Evolutionary conservation across 2,888 invertebrate genomes (phyloP).

Genomic region (Oscheius sp.): DNA sequence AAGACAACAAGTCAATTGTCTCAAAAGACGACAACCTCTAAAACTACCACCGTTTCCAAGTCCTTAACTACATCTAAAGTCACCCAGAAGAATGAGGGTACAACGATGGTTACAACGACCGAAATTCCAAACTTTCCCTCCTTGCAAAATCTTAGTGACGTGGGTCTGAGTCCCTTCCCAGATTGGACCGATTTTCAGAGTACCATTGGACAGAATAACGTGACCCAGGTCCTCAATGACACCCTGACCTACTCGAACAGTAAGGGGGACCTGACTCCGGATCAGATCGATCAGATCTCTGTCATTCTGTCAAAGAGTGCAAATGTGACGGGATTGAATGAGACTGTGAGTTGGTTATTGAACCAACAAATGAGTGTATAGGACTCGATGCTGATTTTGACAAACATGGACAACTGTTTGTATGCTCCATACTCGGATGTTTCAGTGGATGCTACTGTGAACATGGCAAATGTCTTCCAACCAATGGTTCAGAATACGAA

Average conservation of each 20-base stretch:
- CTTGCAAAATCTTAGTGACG: conserved; percentile 35
- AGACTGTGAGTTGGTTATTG: conserved; percentile 6
- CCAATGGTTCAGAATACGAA: conserved; percentile 39
- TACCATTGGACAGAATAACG: conserved; percentile 40
- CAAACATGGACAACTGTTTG: conserved; percentile 32
- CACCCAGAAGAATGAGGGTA: too few relatives aligned
- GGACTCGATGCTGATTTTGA: conserved; percentile 26
- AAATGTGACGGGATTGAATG: conserved; percentile 1
- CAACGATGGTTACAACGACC: conserved; percentile 20
- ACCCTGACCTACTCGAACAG: conserved; percentile 22
- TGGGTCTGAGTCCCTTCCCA: background rate
- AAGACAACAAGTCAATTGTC: too few relatives aligned
- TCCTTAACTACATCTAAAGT: background rate
- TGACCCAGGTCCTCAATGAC: conserved; percentile 32
- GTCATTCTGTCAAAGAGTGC: conserved; percentile 33
- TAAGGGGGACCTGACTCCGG: conserved; percentile 5
- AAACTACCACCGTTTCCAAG: background rate
- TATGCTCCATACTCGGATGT: conserved; percentile 7
- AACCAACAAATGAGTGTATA: background rate
- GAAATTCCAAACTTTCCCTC: background rate
- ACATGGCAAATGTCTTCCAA: conserved; percentile 14
- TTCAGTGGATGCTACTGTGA: background rate
- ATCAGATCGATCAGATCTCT: conserved; percentile 25
- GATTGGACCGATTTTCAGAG: conserved; percentile 22
- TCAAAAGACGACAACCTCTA: background rate